Evolutionary conservation across 2,888 invertebrate species (phyloP).

Genomic region (Ophion ventricosus): DNA sequence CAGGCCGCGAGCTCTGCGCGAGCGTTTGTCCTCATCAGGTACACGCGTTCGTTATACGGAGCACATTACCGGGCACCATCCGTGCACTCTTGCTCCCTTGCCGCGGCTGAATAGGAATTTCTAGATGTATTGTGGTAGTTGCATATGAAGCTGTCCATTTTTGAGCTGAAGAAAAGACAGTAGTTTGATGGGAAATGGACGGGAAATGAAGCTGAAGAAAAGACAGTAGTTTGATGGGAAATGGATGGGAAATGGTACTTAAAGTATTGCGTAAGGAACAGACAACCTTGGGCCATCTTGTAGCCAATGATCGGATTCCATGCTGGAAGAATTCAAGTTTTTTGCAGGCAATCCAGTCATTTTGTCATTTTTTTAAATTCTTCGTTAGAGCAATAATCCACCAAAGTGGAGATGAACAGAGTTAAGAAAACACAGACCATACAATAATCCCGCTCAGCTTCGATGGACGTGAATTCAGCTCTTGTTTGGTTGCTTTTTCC

Average conservation of each 20-base stretch:
- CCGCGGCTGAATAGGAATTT: background rate
- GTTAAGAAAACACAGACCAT: no score
- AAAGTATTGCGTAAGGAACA: background rate
- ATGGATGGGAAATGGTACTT: background rate
- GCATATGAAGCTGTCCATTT: background rate
- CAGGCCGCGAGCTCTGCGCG: background rate
- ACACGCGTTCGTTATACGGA: constrained; percentile 10
- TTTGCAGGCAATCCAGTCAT: background rate
- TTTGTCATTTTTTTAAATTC: background rate
- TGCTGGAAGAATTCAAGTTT: background rate
- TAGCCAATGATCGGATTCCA: no score
- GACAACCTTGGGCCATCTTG: no score
- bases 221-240: background rate
- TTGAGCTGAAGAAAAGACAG: background rate
- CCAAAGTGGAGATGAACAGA: no score
- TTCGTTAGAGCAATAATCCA: no score
- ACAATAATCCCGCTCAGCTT: no score
- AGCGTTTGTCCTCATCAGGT: constrained; percentile 11
- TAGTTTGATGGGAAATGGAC: background rate
- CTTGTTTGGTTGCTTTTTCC: no score
- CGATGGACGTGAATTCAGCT: no score
- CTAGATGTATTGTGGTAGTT: background rate
- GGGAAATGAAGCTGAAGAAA: background rate
- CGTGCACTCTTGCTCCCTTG: constrained; percentile 2
- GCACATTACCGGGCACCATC: background rate